Conservation (phyloP, 2,888 invertebrate species). For the Caenorhabditis sp. region DNA sequence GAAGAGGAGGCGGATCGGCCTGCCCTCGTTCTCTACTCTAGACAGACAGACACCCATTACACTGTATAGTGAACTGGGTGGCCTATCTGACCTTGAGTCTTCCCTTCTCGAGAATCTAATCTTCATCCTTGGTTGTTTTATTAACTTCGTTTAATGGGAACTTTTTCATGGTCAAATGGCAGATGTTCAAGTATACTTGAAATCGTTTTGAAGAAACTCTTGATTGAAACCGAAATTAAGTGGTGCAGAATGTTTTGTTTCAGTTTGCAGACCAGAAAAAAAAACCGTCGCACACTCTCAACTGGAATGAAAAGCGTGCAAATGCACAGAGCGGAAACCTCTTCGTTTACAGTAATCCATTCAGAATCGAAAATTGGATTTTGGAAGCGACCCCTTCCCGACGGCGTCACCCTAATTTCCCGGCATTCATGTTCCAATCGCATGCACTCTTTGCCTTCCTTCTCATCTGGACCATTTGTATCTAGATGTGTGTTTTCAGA, state of each 20-base stretch:
- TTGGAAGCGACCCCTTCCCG: slow-evolving; percentile 25
- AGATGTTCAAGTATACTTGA: slow-evolving; percentile 19
- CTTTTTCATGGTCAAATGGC: background rate
- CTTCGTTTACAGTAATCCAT: slow-evolving; percentile 40
- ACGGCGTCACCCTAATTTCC: slow-evolving; percentile 52
- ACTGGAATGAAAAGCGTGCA: slow-evolving; percentile 9
- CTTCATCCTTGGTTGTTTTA: background rate
- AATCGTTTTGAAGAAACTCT: background rate
- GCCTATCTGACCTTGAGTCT: slow-evolving; percentile 22
- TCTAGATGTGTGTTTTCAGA: background rate
- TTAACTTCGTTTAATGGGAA: slow-evolving; percentile 6
- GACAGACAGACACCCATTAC: background rate
- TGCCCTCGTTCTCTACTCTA: background rate
- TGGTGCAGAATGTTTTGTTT: background rate
- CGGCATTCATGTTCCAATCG: slow-evolving; percentile 57
- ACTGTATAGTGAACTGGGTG: slow-evolving; percentile 11
- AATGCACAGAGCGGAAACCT: slow-evolving; percentile 17
- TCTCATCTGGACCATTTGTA: background rate
- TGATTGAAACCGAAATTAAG: background rate
- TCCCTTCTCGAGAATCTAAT: background rate
- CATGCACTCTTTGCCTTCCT: slow-evolving; percentile 18
- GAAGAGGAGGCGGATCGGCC: background rate
- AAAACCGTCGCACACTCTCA: background rate
- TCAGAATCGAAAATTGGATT: slow-evolving; percentile 41
- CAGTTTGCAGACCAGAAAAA: background rate